These are phyloP conservation scores for Puma concolor DNA, from an alignment of 2,113 vertebrate genomes.

Conservation along the genomic window DNA sequence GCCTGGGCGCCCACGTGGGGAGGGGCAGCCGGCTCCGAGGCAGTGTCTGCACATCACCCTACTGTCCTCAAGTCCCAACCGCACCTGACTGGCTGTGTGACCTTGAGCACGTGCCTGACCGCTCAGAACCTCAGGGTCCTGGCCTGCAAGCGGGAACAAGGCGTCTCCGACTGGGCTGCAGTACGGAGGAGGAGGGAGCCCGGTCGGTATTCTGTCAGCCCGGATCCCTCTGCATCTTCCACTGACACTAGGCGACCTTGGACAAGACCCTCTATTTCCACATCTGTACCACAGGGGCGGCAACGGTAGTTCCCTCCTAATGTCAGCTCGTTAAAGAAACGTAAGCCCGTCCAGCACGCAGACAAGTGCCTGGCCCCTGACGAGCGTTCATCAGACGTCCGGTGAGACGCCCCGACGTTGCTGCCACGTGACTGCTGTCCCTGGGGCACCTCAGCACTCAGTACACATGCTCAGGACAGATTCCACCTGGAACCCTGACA, in stretches of 20 bases:
- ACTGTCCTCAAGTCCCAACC: neutral
- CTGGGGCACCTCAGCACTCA: rapidly evolving
- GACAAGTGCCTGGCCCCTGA: neutral
- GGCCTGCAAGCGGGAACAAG: neutral
- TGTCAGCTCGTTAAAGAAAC: rapidly evolving
- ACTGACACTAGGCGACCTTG: neutral
- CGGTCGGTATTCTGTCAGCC: rapidly evolving
- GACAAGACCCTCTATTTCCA: neutral
- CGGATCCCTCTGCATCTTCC: neutral
- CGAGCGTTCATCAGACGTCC: rapidly evolving
- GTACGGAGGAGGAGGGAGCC: neutral
- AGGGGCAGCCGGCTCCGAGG: neutral
- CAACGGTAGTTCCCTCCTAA: rapidly evolving
- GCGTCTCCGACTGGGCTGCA: rapidly evolving
- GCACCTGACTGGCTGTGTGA: neutral
- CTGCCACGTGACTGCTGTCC: rapidly evolving
- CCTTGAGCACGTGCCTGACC: neutral
- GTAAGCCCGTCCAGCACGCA: rapidly evolving
- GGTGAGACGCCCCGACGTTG: rapidly evolving
- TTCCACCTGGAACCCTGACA: neutral
- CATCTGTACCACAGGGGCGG: neutral
- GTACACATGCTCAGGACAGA: rapidly evolving
- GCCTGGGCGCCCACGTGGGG: neutral
- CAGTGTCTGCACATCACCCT: neutral
- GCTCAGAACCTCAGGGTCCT: neutral